Evolutionary conservation across 2,888 invertebrate species (phyloP).

Genomic region (Zygothrica quintamaculata): DNA sequence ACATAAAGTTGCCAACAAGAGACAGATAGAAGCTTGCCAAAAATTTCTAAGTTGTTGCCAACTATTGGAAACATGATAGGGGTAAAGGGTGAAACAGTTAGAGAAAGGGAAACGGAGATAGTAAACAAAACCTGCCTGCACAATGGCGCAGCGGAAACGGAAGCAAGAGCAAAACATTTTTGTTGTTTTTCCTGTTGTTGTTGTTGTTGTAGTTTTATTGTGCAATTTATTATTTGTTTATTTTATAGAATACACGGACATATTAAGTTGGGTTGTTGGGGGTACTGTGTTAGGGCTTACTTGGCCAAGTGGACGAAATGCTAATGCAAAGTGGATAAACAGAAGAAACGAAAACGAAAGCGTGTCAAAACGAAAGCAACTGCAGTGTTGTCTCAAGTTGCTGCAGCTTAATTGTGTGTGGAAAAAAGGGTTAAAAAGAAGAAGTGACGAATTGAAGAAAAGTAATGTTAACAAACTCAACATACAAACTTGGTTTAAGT

Average conservation of each 20-base stretch:
- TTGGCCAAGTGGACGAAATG: conserved; percentile 32
- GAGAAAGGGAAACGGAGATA: conserved; percentile 14
- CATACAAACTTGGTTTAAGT: conserved; percentile 25
- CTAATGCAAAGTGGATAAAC: conserved; percentile 43
- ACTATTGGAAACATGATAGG: conserved; percentile 7
- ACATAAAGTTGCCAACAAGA: conserved; percentile 35
- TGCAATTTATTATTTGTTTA: conserved; percentile 38
- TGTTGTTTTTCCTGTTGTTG: conserved; percentile 28
- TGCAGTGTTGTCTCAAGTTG: conserved; percentile 46
- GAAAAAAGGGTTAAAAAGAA: conserved; percentile 39
- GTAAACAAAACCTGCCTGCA: conserved; percentile 58
- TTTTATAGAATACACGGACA: conserved; percentile 16
- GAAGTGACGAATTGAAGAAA: conserved; percentile 35
- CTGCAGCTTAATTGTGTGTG: conserved; percentile 53
- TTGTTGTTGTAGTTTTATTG: conserved; percentile 13
- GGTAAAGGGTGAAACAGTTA: conserved; percentile 2
- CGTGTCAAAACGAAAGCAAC: conserved; percentile 56
- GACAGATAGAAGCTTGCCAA: conserved; percentile 42
- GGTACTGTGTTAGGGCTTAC: conserved; percentile 2
- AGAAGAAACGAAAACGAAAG: conserved; percentile 35
- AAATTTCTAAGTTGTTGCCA: conserved; percentile 20
- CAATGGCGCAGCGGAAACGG: conserved; percentile 81
- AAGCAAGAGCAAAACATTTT: conserved; percentile 69
- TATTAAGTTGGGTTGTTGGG: conserved; percentile 5
- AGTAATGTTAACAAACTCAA: conserved; percentile 23